Evolutionary conservation across 2,113 vertebrate genomes (phyloP), one percentile per base, ranked within the genome.

Genomic region (Sebastes fasciatus): DNA sequence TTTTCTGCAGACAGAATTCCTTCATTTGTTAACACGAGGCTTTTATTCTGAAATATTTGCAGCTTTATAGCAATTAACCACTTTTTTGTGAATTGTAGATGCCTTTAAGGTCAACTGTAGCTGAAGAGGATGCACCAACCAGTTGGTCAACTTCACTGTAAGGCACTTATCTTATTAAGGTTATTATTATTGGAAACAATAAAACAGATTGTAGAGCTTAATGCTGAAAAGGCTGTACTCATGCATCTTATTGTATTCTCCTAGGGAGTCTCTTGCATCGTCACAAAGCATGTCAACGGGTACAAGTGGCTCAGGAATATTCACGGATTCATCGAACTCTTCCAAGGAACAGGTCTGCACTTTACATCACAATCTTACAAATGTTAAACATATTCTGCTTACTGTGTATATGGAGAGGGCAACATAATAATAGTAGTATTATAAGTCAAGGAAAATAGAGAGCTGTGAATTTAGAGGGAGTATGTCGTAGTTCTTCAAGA

Each of bases 81-180:
- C 26, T 3, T 14, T 49, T 48, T 42, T 78, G 26, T 69, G 23
- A 34, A 58, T 77, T 23, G 17, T 42, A 78, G 76, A 69, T 69
- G 8, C 2, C 23, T 5, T 2, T 61, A 0, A 1, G 5, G 19
- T 17, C 52, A 46, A 0, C n/a, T 45, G 23, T 0, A 1, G 45
- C 52, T 40, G 54, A 14, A 61, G 26, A 61, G 23, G 45, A 48
- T 43, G 5, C 46, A n/a, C 5, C 54, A n/a, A 48, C 4, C 52
- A 19, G 5, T 21, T 40, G 34, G 21, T 77, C 63, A 60, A 23
- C 23, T 16, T 58, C 74, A 57, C 74, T 67, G 74, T 67, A 48
- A 55, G 46, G 5, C 34, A 12, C 49, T 55, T 26, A 46, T 11
- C 11, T 0, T 60, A 17, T 21, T 21, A 10, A 26, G 26, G 26